Base-by-base conservation (phyloP, 2,888 invertebrate species). In the Dasysyrphus tricinctus region DNA sequence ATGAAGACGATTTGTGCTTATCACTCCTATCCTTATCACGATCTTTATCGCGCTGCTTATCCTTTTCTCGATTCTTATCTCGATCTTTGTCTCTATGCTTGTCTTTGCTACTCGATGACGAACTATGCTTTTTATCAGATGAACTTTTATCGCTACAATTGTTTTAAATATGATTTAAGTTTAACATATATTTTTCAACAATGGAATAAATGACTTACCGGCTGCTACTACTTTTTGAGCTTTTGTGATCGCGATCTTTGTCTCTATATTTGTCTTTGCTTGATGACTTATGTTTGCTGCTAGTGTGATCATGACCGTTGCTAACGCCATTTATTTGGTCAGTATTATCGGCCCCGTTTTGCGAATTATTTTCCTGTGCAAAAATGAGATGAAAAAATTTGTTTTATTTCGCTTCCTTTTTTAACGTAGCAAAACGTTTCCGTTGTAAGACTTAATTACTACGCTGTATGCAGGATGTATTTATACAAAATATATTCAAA, bases 271-370 rank as follows among this genome's bases (percentile, higher is more conserved):
- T 93, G 89, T 93, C 93, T 89, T 93, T 93, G 91, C 94, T 95
- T 9, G 95, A 95, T 39, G 95, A 95, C 91, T 95, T 95, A 91
- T 95, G 95, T 90, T 94, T 95, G 88, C 93, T 94, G 93, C 92
- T 94, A 92, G 93, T 94, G 92, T 92, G 94, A 94, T 79, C 93
- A 92, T 95, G 96, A 74, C 97, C 97, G 93, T 97, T 96, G 90
- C 96, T 96, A 91, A 96, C 93, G 81, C 97, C 97, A 93, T 97
- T 97, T 93, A 96, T 94, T 93, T 91, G 90, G 83, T 89, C 89
- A 82, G 89, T 90, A 67, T 88, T 88, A 11, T 82, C 89, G 80
- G 89, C 89, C 72, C 91, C 91, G 90, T 91, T 91, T 88, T 91
- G 91, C 76, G 90, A 88, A 76, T 91, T 91, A 88, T 89, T 80